phyloP scores from a whole-genome alignment of 2,888 invertebrate species.

The Dendrolimus houi region DNA sequence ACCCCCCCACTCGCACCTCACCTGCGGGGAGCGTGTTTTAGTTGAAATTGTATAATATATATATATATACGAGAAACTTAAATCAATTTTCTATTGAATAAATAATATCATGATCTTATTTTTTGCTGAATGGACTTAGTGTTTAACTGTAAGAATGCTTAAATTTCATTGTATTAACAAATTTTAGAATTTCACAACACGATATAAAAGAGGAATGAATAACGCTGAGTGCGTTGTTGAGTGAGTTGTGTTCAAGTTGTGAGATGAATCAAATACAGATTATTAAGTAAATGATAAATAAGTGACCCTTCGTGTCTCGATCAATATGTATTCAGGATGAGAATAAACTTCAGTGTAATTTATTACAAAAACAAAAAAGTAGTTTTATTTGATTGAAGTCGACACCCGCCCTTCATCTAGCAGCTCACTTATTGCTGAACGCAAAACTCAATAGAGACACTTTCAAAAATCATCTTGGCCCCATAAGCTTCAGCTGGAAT shows the following conservation, averaged over 20 bases:
- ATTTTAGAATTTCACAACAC: slow-evolving; percentile 67
- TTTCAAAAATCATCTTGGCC: too few species aligned
- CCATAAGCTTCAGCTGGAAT: too few species aligned
- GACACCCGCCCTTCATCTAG: too few species aligned
- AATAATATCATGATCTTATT: slow-evolving; percentile 63
- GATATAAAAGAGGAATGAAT: slow-evolving; percentile 23
- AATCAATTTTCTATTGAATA: slow-evolving; percentile 64
- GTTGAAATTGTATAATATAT: slow-evolving; percentile 62
- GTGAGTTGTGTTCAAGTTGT: slow-evolving; percentile 65
- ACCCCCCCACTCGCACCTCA: slow-evolving; percentile 4
- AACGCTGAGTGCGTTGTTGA: slow-evolving; percentile 28
- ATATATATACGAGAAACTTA: slow-evolving; percentile 45
- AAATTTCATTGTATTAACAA: slow-evolving; percentile 69
- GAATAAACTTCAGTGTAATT: slow-evolving; percentile 76
- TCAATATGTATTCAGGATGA: slow-evolving; percentile 72
- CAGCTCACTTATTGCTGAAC: too few species aligned
- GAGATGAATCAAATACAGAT: slow-evolving; percentile 43
- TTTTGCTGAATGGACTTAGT: slow-evolving; percentile 71
- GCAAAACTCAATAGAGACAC: too few species aligned
- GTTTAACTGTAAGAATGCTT: slow-evolving; percentile 68
- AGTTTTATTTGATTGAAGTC: slow-evolving; percentile 22
- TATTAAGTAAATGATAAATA: slow-evolving; percentile 25
- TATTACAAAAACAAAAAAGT: slow-evolving; percentile 45
- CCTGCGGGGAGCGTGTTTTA: slow-evolving; percentile 59
- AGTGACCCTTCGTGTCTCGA: slow-evolving; percentile 14